These are phyloP conservation scores for Drosophila sordidula DNA, from an alignment of 2,888 invertebrate species.

Conservation along the genomic window DNA sequence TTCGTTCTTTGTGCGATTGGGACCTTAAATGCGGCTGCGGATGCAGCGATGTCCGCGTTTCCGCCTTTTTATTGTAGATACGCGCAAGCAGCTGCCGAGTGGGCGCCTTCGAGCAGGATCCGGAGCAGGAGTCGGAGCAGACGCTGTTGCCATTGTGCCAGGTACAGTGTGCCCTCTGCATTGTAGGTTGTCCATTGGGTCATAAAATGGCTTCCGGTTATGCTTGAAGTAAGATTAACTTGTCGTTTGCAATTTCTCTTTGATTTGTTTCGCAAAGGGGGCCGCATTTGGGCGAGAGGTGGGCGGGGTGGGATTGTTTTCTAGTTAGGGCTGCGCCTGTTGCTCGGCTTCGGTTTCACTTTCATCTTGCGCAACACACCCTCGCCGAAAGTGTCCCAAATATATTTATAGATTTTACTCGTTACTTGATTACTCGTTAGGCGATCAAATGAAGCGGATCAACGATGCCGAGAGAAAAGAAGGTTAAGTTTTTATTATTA, in stretches of 20 bases:
- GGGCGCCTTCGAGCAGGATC: conserved; percentile 23
- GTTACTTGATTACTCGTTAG: conserved; percentile 29
- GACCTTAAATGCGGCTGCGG: conserved; percentile 38
- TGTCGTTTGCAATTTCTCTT: conserved; percentile 84
- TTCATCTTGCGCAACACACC: conserved; percentile 49
- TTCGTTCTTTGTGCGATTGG: conserved; percentile 58
- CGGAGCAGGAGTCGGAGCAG: neutral
- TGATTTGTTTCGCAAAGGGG: conserved; percentile 77
- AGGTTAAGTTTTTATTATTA: conserved; percentile 1
- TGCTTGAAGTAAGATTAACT: conserved; percentile 83
- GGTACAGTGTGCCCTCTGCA: conserved; percentile 30
- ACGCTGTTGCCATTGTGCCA: conserved; percentile 18
- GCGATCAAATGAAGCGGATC: conserved; percentile 19
- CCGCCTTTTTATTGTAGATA: conserved; percentile 48
- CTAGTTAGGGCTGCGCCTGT: conserved; percentile 34
- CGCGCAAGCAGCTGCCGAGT: conserved; percentile 49
- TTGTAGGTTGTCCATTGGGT: conserved; percentile 75
- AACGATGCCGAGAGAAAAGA: conserved; percentile 3
- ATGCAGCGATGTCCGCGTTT: conserved; percentile 50
- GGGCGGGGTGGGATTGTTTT: conserved; percentile 22
- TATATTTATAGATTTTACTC: conserved; percentile 33
- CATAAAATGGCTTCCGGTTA: conserved; percentile 82
- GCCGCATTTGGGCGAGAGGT: conserved; percentile 16
- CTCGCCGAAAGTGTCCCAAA: conserved; percentile 24
- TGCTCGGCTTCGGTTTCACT: conserved; percentile 45